Evolutionary conservation across 2,113 vertebrate genomes (phyloP).

Genomic region (Herpetotheres cachinnans): DNA sequence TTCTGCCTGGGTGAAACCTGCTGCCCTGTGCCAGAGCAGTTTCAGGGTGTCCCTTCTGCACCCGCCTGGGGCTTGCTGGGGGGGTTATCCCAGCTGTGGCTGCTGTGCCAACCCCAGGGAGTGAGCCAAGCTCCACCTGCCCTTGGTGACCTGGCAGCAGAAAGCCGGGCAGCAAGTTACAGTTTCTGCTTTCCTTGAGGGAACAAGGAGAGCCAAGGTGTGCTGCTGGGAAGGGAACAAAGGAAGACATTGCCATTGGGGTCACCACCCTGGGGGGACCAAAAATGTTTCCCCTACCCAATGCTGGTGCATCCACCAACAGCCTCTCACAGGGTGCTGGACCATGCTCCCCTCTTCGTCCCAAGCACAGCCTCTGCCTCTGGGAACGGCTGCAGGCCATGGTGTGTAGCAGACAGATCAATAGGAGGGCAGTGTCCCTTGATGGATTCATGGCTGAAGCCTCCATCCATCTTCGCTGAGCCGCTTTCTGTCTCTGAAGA

Average conservation of each 20-base stretch:
- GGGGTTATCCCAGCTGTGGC: background rate
- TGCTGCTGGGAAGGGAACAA: background rate
- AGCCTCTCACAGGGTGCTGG: background rate
- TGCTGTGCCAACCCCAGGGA: rapidly evolving
- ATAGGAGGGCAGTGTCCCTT: background rate
- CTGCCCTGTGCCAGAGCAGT: background rate
- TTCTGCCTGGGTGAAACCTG: background rate
- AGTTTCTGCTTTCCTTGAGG: background rate
- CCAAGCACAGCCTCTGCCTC: background rate
- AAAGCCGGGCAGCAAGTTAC: background rate
- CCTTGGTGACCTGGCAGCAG: rapidly evolving
- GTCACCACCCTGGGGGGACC: background rate
- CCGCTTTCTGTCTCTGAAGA: background rate
- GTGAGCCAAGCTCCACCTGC: background rate
- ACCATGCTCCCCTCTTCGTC: rapidly evolving
- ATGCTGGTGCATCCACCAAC: background rate
- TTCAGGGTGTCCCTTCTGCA: background rate
- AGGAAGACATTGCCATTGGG: background rate
- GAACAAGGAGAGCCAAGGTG: background rate
- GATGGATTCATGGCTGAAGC: background rate
- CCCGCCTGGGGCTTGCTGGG: too few species aligned
- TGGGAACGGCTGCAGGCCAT: background rate
- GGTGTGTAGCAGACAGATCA: background rate
- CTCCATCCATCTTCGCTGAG: background rate
- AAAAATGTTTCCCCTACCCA: background rate